Evolutionary conservation across 1,140 invertebrate species (phyloP).

Genomic region (Anastrepha ludens): DNA sequence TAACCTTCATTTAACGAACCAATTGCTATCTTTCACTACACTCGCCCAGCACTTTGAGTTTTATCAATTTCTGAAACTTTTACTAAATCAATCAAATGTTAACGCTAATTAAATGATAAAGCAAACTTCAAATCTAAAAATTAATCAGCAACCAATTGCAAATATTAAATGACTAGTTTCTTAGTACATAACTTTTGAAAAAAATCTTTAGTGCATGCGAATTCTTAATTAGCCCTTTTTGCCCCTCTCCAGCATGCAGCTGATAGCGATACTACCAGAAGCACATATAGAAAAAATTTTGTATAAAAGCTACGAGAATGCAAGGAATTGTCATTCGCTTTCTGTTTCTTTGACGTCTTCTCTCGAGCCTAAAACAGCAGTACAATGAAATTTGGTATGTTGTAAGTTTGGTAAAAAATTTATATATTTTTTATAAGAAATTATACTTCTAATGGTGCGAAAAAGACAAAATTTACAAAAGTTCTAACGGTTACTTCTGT

Average conservation of each 20-base stretch:
- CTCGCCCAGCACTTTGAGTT: too few species aligned
- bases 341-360: neutral
- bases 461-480: neutral
- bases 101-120: neutral
- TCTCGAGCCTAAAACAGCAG: neutral
- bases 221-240: neutral
- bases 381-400: slow-evolving; percentile 33
- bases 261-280: neutral
- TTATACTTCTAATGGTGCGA: neutral
- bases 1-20: too few species aligned
- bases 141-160: neutral
- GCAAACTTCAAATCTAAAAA: neutral
- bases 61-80: too few species aligned
- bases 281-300: neutral
- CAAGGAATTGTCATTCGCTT: neutral
- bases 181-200: neutral
- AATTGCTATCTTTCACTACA: too few species aligned
- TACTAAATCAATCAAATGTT: neutral
- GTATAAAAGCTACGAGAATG: neutral
- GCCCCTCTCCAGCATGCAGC: neutral
- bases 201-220: neutral
- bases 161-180: neutral
- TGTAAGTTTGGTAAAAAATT: neutral
- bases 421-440: neutral
- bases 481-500: neutral